Evolutionary conservation across 2,113 vertebrate species (phyloP), one percentile per base, ranked within the genome.

Genomic region (Larimichthys crocea): DNA sequence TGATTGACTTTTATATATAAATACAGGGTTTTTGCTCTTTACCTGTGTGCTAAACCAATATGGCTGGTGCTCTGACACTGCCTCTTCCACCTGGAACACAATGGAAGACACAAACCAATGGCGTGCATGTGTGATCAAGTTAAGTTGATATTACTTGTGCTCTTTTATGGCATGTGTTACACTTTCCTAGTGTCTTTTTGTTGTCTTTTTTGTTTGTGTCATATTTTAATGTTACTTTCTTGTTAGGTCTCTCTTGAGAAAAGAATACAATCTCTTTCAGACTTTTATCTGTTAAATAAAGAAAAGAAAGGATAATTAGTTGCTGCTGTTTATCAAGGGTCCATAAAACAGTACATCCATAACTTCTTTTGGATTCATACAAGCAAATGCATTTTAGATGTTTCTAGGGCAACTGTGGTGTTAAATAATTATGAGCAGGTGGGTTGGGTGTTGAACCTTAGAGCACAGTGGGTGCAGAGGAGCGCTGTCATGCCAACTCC

Each of bases 401-500:
- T 84, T 86, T 88, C 76, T 29, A 17, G 55, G 56, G 56, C 66
- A 81, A 81, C 56, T 66, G 48, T 14, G 52, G 60, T 85, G 62
- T 86, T 68, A 86, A 90, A 89, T 89, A 89, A 86, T 89, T 63
- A 89, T 90, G 86, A 87, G 84, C 83, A 81, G 83, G 83, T 86
- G 79, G 80, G 60, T 50, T 80, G 83, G 84, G 31, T 67, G 79
- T 65, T 46, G 62, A 79, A 66, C 76, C 66, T 22, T 22, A 46
- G 75, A 86, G 64, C 71, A 1, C 52, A 59, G 73, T 11, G 53
- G 67, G 70, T 52, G 65, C 76, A 72, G 29, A 76, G 69, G 64
- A 35, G 71, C 48, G 52, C 59, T 84, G 82, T 62, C 83, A 80
- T 85, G 75, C 83, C 78, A 88, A 70, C 73, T 56, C 48, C 31